Evolutionary conservation across 1,140 invertebrate genomes (phyloP).

Genomic region (Propsilocerus akamusi): DNA sequence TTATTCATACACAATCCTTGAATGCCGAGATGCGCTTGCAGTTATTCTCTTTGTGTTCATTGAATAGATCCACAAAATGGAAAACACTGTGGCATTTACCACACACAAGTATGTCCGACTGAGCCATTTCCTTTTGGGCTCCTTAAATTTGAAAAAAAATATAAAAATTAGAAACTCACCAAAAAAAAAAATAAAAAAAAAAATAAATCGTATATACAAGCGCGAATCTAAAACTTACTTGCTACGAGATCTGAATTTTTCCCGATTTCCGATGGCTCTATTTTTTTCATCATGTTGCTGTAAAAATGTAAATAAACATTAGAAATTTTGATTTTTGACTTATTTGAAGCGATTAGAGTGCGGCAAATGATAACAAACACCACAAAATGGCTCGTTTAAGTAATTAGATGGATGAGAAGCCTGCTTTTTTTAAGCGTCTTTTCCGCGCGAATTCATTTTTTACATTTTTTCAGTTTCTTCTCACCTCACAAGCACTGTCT

Average conservation of each 20-base stretch:
- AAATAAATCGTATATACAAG: conserved; percentile 7
- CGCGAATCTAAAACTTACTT: conserved; percentile 25
- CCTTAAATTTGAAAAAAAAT: conserved; percentile 27
- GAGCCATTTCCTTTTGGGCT: conserved; percentile 51
- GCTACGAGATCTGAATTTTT: conserved; percentile 43
- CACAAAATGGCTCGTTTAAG: no score
- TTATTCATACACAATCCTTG: conserved; percentile 30
- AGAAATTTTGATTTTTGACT: no score
- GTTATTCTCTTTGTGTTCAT: conserved; percentile 39
- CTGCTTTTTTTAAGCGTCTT: no score
- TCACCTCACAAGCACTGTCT: no score
- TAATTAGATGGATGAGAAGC: no score
- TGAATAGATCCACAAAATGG: conserved; percentile 59
- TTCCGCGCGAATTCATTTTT: no score
- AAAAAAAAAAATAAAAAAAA: conserved; percentile 6
- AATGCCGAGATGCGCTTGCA: conserved; percentile 35
- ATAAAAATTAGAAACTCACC: neutral
- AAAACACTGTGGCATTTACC: conserved; percentile 58
- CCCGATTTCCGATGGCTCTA: conserved; percentile 41
- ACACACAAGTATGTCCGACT: conserved; percentile 58
- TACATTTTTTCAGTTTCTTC: no score
- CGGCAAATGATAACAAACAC: no score
- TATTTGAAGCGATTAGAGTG: no score
- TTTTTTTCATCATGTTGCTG: conserved; percentile 9
- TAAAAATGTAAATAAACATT: no score